These are phyloP conservation scores for Aradophagus sp. DNA, from an alignment of 1,140 invertebrate species.

Conservation along the genomic window DNA sequence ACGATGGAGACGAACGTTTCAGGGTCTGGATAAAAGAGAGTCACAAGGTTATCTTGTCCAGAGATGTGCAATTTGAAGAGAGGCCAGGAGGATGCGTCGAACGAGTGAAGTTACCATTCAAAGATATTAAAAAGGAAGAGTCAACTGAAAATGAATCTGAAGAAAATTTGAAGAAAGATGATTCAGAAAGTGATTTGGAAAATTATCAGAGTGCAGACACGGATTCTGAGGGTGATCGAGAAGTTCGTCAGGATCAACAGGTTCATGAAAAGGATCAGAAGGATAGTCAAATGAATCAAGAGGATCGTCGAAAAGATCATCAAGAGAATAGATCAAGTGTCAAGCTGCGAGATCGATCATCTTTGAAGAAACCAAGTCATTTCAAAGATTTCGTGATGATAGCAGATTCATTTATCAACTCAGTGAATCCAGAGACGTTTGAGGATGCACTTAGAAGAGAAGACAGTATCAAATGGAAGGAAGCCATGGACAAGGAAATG, in stretches of 20 bases:
- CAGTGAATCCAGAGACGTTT: slow-evolving; percentile 29
- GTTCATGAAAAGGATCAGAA: too few species aligned
- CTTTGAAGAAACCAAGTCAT: slow-evolving; percentile 36
- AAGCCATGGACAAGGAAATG: slow-evolving; percentile 65
- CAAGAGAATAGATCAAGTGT: slow-evolving; percentile 5
- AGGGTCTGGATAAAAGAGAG: slow-evolving; percentile 40
- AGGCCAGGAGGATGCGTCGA: slow-evolving; percentile 27
- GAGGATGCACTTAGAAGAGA: slow-evolving; percentile 34
- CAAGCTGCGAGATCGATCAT: slow-evolving; percentile 36
- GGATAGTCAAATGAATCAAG: too few species aligned
- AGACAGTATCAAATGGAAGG: slow-evolving; percentile 56
- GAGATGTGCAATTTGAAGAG: slow-evolving; percentile 48
- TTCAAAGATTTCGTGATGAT: slow-evolving; percentile 28
- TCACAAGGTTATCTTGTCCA: slow-evolving; percentile 42
- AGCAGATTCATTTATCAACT: slow-evolving; percentile 21
- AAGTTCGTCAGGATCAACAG: too few species aligned
- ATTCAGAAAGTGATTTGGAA: neutral
- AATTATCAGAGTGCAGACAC: too few species aligned
- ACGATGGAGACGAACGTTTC: slow-evolving; percentile 32
- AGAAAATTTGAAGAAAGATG: slow-evolving; percentile 11
- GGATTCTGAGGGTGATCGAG: too few species aligned
- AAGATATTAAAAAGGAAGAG: slow-evolving; percentile 22
- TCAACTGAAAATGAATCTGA: slow-evolving; percentile 19
- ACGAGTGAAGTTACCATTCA: slow-evolving; percentile 36
- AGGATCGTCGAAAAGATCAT: slow-evolving; percentile 1